Evolutionary conservation across 2,888 invertebrate genomes (phyloP), one percentile per base, ranked within the genome.

Genomic region (Nymphalis c-album): DNA sequence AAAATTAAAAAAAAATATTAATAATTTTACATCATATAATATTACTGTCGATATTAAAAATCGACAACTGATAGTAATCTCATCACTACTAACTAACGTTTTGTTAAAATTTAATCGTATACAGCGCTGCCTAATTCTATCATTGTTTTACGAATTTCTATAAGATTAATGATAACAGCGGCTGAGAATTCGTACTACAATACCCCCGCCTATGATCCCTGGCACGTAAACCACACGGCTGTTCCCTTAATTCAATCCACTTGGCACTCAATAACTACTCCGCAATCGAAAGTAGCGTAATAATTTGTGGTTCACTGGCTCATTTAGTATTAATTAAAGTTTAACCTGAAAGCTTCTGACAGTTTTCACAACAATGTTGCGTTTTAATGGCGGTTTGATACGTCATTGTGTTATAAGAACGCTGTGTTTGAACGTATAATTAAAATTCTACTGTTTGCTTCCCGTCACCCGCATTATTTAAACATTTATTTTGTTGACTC

Each of bases 231-330:
- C 74, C 72, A 74, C 68, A 72, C 91, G 88, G 90, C 89, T 91
- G 90, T 86, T 88, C 79, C 82, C 77, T 79, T 80, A 79, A 82
- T 85, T 90, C 89, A 90, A 79, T 85, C 84, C 82, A 85, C 82
- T 91, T 90, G 91, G 90, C 91, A 91, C 88, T 81, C 87, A 83
- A 87, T 87, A 86, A 87, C 84, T 87, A 84, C 85, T 80, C 78
- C 74, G 79, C 75, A 78, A 76, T 79, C 79, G 77, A 79, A 76
- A 84, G 82, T 83, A 82, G 80, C 79, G 81, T 78, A 83, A 85
- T 88, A 84, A 86, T 87, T 85, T 87, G 85, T 85, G 70, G 60
- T 66, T 58, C 66, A 61, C 67, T 67, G 72, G 60, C 57, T 59
- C 45, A 50, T 69, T 61, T 18, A 20, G 55, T 70, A 71, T 67